Evolutionary conservation across 1,140 invertebrate genomes (phyloP).

Genomic region (Drosophila micromelanica): DNA sequence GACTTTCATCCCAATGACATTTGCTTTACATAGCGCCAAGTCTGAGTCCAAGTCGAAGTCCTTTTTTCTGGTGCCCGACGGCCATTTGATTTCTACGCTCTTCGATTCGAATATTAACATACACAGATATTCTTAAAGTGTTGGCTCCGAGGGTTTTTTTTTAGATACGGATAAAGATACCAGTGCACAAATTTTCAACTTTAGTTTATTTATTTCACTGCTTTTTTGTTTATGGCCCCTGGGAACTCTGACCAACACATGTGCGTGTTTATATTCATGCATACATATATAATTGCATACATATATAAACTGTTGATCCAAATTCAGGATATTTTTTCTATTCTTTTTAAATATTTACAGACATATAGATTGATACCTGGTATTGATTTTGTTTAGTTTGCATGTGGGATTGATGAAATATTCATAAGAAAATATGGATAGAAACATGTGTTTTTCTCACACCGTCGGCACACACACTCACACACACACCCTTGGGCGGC

Average conservation of each 20-base stretch:
- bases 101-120: slow-evolving; percentile 74
- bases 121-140: slow-evolving; percentile 34
- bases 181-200: slow-evolving; percentile 39
- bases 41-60: slow-evolving; percentile 2
- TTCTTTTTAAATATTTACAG: slow-evolving; percentile 47
- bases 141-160: slow-evolving; percentile 29
- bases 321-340: slow-evolving; percentile 18
- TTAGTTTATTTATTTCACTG: slow-evolving; percentile 14
- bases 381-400: slow-evolving; percentile 79
- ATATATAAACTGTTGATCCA: slow-evolving; percentile 5
- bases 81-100: slow-evolving; percentile 45
- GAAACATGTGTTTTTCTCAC: slow-evolving; percentile 36
- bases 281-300: neutral
- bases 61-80: slow-evolving; percentile 30
- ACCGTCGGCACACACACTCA: neutral
- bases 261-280: neutral
- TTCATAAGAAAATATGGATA: slow-evolving; percentile 67
- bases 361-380: slow-evolving; percentile 39
- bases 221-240: slow-evolving; percentile 15
- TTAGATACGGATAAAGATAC: slow-evolving; percentile 19
- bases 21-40: neutral
- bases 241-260: slow-evolving; percentile 25
- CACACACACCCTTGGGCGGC: neutral
- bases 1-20: slow-evolving; percentile 70
- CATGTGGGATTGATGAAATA: slow-evolving; percentile 78